These are phyloP conservation scores for Dipodomys merriami DNA, from an alignment of 2,113 vertebrate species.

Conservation along the genomic window DNA sequence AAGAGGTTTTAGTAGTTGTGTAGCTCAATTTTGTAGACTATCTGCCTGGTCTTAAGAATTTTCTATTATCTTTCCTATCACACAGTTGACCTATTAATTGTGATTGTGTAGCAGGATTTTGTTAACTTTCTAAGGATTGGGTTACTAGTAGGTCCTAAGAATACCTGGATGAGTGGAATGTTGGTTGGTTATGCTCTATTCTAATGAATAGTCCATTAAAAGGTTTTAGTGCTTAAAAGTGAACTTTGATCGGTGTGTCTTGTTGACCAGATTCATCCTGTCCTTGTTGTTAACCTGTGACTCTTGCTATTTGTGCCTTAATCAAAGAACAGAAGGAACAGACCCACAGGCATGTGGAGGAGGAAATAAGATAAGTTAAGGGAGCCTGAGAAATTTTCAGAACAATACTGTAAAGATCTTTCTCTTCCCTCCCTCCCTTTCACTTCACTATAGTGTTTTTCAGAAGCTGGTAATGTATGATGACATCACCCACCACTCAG, in stretches of 20 bases:
- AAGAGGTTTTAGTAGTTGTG: not conserved
- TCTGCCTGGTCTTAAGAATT: not conserved
- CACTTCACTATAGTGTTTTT: conserved; percentile 51
- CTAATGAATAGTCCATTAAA: not conserved
- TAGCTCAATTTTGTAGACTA: not conserved
- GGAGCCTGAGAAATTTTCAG: not conserved
- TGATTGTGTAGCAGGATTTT: not conserved
- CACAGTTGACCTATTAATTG: not conserved
- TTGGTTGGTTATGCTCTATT: not conserved
- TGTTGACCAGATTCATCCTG: conserved; percentile 56
- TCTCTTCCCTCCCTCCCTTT: conserved; percentile 36
- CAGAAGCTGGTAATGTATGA: conserved; percentile 49
- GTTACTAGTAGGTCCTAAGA: not conserved
- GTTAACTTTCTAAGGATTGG: not conserved
- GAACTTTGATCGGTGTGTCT: conserved; percentile 60
- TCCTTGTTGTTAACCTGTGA: not conserved
- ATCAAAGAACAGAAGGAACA: conserved; percentile 29
- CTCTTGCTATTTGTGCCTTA: conserved; percentile 35
- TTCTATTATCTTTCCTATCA: not conserved
- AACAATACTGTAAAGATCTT: conserved; percentile 5
- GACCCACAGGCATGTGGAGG: not conserved
- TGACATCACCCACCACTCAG: conserved; percentile 12
- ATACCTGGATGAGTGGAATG: not conserved
- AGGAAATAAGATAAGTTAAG: not conserved
- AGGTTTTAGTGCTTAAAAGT: conserved; percentile 39